Conservation (phyloP, 2,888 invertebrate genomes). For the Kuschelorhynchus macadamiae region DNA sequence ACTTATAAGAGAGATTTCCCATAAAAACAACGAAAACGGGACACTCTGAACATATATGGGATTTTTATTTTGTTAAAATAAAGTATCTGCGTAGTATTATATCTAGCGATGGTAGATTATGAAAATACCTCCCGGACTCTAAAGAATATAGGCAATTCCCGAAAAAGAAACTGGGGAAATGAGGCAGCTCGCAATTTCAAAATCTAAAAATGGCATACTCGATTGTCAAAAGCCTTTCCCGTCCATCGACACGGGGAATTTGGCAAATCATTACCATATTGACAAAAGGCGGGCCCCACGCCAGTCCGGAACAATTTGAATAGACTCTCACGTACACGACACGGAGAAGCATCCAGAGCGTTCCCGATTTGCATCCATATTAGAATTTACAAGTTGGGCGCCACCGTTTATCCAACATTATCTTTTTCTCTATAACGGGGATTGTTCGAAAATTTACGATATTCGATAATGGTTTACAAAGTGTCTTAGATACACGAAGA, state of each 20-base stretch:
- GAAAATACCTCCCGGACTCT: too few relatives aligned
- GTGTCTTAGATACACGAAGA: not conserved
- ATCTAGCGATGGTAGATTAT: too few relatives aligned
- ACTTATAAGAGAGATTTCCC: too few relatives aligned
- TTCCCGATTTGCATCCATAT: constrained; percentile 46
- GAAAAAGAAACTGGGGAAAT: too few relatives aligned
- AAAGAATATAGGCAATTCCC: not conserved
- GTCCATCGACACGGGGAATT: constrained; percentile 31
- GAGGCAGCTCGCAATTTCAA: constrained; percentile 5
- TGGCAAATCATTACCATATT: constrained; percentile 47
- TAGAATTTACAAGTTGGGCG: constrained; percentile 45
- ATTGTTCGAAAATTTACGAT: not conserved
- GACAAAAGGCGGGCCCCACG: constrained; percentile 43
- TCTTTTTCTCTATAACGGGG: constrained; percentile 16
- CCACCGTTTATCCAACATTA: constrained; percentile 41
- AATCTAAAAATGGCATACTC: constrained; percentile 18
- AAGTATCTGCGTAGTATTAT: too few relatives aligned
- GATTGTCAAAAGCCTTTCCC: constrained; percentile 28
- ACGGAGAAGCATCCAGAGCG: constrained; percentile 35
- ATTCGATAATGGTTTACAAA: too few relatives aligned
- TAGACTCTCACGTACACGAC: constrained; percentile 46
- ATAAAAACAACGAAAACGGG: too few relatives aligned
- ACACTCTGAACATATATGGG: too few relatives aligned
- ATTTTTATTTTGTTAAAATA: too few relatives aligned
- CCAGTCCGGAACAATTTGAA: constrained; percentile 46